Conservation (phyloP, 1,140 invertebrate genomes). For the Trichomalopsis sarcophagae region DNA sequence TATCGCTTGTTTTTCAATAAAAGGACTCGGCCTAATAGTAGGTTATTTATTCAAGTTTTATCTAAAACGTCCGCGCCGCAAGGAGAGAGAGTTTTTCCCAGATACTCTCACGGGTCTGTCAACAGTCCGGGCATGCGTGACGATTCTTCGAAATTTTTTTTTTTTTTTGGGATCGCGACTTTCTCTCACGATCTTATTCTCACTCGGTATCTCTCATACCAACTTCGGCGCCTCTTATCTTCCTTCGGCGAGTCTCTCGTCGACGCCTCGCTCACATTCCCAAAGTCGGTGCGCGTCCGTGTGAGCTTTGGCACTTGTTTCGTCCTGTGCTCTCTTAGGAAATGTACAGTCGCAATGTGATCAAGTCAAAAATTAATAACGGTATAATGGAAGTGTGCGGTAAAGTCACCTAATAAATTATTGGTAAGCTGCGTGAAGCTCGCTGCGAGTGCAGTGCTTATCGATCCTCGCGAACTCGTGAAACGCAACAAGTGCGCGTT, state of each 20-base stretch:
- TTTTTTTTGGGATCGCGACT: background rate
- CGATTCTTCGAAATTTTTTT: slow-evolving; percentile 6
- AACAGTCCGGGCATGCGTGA: background rate
- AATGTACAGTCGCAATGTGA: too few species aligned
- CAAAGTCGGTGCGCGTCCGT: too few species aligned
- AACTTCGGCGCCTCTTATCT: background rate
- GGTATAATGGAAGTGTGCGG: too few species aligned
- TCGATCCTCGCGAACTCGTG: slow-evolving; percentile 32
- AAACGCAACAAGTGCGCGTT: slow-evolving; percentile 42
- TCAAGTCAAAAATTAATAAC: too few species aligned
- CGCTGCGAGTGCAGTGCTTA: background rate
- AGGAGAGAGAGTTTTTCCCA: slow-evolving; percentile 11
- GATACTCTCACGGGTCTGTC: background rate
- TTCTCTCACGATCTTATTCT: background rate
- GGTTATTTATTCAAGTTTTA: slow-evolving; percentile 21
- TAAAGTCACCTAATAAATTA: too few species aligned
- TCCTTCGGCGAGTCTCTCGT: background rate
- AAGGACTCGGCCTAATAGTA: background rate
- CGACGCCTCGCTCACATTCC: background rate
- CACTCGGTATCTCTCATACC: background rate
- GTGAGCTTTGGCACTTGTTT: background rate
- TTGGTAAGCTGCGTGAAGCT: background rate
- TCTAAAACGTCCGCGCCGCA: background rate
- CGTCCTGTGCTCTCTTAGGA: too few species aligned
- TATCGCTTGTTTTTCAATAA: slow-evolving; percentile 15